Percentiles rank a stretch among this genome's conserved stretches.
Conservation (phyloP, 2,888 invertebrate species). For the Hermodice carunculata region DNA sequence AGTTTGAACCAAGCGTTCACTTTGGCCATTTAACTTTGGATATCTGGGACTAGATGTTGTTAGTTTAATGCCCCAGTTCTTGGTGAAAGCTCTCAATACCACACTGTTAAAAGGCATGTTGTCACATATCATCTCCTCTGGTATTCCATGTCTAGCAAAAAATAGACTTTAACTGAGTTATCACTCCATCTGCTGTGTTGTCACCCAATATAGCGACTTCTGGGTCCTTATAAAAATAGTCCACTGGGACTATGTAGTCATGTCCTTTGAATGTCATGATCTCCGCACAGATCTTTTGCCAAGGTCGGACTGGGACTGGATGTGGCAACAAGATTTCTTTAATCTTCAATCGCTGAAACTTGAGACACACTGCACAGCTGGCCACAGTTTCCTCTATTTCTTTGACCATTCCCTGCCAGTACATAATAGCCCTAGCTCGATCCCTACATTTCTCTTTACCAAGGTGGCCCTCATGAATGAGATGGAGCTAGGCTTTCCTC, state of each 20-base stretch:
- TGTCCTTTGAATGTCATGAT: slow-evolving; percentile 17
- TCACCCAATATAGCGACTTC: slow-evolving; percentile 29
- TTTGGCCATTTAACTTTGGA: slow-evolving; percentile 30
- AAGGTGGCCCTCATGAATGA: slow-evolving; percentile 22
- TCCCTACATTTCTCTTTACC: slow-evolving; percentile 24
- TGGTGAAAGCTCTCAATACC: slow-evolving; percentile 20
- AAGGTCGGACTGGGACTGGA: slow-evolving; percentile 25
- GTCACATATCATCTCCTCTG: slow-evolving; percentile 33
- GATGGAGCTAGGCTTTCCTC: neutral
- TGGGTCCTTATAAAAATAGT: slow-evolving; percentile 41
- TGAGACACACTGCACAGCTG: slow-evolving; percentile 11
- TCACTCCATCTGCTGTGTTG: slow-evolving; percentile 33
- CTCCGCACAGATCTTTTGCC: slow-evolving; percentile 35
- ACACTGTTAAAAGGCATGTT: slow-evolving; percentile 37
- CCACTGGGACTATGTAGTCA: slow-evolving; percentile 37
- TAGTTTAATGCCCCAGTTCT: slow-evolving; percentile 20
- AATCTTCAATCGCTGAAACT: slow-evolving; percentile 3
- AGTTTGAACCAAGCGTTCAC: slow-evolving; percentile 30
- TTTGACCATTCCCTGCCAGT: slow-evolving; percentile 11
- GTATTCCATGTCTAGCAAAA: slow-evolving; percentile 37
- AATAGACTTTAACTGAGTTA: slow-evolving; percentile 29
- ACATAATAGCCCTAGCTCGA: too few relatives aligned
- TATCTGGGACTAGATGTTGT: slow-evolving; percentile 26
- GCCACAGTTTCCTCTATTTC: slow-evolving; percentile 17
- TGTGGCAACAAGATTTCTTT: slow-evolving; percentile 25